Evolutionary conservation across 2,888 invertebrate genomes (phyloP).

Genomic region (Aromia moschata): DNA sequence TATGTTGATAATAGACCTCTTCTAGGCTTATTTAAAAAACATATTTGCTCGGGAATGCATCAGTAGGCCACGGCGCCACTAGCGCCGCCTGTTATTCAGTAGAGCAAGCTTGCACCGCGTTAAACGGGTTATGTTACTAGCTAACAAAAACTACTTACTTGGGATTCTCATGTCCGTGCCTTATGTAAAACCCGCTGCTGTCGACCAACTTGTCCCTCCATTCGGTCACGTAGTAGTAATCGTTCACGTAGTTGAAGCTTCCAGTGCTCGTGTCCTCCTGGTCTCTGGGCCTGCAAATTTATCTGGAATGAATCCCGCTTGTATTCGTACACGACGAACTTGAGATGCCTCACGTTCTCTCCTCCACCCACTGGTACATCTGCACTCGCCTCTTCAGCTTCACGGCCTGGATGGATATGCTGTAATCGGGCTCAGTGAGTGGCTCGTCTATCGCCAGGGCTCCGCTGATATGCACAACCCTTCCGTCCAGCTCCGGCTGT

Average conservation of each 20-base stretch:
- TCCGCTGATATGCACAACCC: slow-evolving; percentile 81
- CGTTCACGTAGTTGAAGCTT: slow-evolving; percentile 67
- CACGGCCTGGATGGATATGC: slow-evolving; percentile 83
- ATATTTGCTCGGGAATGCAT: no score
- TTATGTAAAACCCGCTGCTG: slow-evolving; percentile 79
- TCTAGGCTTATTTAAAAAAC: no score
- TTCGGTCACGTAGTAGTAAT: slow-evolving; percentile 83
- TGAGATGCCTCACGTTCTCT: slow-evolving; percentile 66
- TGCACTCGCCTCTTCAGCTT: slow-evolving; percentile 87
- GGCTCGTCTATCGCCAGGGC: slow-evolving; percentile 80
- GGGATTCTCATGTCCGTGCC: slow-evolving; percentile 85
- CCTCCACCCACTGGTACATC: slow-evolving; percentile 95
- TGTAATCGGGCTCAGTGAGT: slow-evolving; percentile 86
- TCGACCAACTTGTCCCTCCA: slow-evolving; percentile 87
- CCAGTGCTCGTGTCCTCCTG: slow-evolving; percentile 63
- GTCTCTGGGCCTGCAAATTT: slow-evolving; percentile 51
- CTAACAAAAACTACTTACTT: no score
- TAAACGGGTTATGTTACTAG: no score
- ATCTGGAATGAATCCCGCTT: slow-evolving; percentile 14
- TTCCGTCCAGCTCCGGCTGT: slow-evolving; percentile 73
- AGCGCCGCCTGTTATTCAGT: no score
- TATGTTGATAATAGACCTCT: no score
- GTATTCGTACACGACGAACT: slow-evolving; percentile 6
- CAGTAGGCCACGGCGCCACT: no score
- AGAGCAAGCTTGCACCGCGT: no score